A percentile compares a stretch with the other conserved stretches of the same genome.
These are phyloP conservation scores for Dunckerocampus dactyliophorus DNA, from an alignment of 2,113 vertebrate genomes.

Conservation along the genomic window DNA sequence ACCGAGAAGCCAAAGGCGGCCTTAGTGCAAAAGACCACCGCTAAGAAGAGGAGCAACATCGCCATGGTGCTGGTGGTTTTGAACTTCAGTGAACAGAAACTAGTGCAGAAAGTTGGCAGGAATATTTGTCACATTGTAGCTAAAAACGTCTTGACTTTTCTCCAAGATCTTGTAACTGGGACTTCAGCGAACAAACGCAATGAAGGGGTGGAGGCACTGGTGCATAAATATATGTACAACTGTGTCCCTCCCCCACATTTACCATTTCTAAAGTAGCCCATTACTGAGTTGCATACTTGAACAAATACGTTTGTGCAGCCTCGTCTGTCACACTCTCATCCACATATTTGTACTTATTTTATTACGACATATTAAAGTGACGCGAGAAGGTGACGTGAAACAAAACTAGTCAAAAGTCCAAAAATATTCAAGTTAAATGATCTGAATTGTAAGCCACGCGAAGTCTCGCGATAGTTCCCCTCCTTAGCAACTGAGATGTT, in stretches of 20 bases:
- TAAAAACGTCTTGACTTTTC: not conserved
- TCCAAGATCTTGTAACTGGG: not conserved
- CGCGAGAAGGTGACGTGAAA: not conserved
- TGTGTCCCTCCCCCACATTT: not conserved
- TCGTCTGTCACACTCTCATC: not conserved
- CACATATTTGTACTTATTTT: not conserved
- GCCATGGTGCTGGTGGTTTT: not conserved
- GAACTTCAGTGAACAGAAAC: not conserved
- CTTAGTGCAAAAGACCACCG: constrained; percentile 45
- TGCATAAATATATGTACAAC: not conserved
- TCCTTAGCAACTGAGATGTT: constrained; percentile 59
- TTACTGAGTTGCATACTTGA: not conserved
- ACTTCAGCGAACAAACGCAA: too few species aligned
- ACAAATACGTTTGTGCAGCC: not conserved
- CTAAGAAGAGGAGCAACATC: not conserved
- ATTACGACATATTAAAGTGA: constrained; percentile 2
- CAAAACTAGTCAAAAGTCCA: not conserved
- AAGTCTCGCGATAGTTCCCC: constrained; percentile 52
- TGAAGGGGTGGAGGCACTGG: constrained; percentile 1
- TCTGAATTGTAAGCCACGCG: not conserved
- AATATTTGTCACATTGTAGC: constrained; percentile 6
- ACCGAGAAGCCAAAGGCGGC: constrained; percentile 55
- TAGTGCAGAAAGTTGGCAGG: not conserved
- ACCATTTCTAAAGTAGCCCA: not conserved
- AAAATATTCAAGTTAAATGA: not conserved